Evolutionary conservation across 2,113 vertebrate genomes (phyloP).

Genomic region (Muntiacus muntjak): DNA sequence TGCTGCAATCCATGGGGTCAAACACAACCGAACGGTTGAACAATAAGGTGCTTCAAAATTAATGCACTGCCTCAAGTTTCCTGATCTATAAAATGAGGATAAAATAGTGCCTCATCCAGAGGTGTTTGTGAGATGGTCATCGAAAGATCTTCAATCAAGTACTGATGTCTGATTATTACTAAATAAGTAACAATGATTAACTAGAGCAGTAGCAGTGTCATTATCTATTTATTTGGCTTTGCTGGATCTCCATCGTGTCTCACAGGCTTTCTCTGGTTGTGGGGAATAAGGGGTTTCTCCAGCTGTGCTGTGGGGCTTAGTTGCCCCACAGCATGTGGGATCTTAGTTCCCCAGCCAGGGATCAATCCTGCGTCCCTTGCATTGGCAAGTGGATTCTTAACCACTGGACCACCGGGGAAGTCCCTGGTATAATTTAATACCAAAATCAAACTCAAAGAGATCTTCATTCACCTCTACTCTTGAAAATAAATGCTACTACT

Average conservation of each 20-base stretch:
- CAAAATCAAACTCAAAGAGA: not conserved
- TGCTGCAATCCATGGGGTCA: not conserved
- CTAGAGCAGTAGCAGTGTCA: not conserved
- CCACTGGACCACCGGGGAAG: not conserved
- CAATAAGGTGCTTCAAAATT: not conserved
- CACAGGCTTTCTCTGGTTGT: not conserved
- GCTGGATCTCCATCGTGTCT: not conserved
- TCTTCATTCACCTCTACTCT: not conserved
- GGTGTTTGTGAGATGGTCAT: fast-evolving
- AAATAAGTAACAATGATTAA: fast-evolving
- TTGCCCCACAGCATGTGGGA: not conserved
- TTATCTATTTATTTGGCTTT: not conserved
- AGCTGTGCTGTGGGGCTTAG: not conserved
- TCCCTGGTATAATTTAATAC: not conserved
- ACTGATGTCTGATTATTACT: not conserved
- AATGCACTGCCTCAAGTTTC: not conserved
- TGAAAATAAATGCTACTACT: not conserved
- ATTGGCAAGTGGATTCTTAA: not conserved
- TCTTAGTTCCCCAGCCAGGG: not conserved
- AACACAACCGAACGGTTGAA: not conserved
- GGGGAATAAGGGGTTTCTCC: not conserved
- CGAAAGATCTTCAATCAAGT: not conserved
- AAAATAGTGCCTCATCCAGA: not conserved
- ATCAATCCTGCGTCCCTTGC: not conserved
- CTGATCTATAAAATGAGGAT: not conserved